Evolutionary conservation across 2,797 vertebrate species (phyloP).

Genomic region (Lepidocolaptes lacrymiger): DNA sequence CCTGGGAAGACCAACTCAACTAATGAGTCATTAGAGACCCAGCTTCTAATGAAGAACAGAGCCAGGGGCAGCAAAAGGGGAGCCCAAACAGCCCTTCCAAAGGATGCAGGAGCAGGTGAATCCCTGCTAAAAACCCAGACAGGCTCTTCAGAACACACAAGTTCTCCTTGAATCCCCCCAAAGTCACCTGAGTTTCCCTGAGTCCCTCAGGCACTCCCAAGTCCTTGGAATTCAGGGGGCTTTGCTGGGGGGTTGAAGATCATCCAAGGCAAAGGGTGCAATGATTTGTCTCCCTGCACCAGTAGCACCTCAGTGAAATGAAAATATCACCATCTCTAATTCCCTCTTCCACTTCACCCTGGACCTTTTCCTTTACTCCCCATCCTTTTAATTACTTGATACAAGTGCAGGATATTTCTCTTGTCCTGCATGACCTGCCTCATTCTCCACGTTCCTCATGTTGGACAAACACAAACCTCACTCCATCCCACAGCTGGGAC

Average conservation of each 20-base stretch:
- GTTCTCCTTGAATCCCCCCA: not conserved
- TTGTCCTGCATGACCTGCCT: not conserved
- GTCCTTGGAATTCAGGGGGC: not conserved
- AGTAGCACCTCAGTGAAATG: not conserved
- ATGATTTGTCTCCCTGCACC: not conserved
- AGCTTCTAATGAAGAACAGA: accelerated
- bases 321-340: not conserved
- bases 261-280: accelerated
- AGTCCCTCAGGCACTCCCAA: not conserved
- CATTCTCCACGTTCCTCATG: not conserved
- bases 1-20: not conserved
- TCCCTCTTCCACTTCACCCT: not conserved
- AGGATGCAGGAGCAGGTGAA: not conserved
- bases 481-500: not conserved
- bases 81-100: not conserved
- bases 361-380: no score
- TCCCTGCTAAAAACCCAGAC: not conserved
- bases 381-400: not conserved
- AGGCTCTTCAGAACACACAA: not conserved
- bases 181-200: not conserved
- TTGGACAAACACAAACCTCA: not conserved
- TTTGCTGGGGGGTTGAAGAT: not conserved
- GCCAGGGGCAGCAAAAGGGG: not conserved
- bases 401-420: not conserved
- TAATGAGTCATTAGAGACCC: accelerated